These are phyloP conservation scores for Copidosoma aretas DNA, from an alignment of 2,888 invertebrate species.

Conservation along the genomic window DNA sequence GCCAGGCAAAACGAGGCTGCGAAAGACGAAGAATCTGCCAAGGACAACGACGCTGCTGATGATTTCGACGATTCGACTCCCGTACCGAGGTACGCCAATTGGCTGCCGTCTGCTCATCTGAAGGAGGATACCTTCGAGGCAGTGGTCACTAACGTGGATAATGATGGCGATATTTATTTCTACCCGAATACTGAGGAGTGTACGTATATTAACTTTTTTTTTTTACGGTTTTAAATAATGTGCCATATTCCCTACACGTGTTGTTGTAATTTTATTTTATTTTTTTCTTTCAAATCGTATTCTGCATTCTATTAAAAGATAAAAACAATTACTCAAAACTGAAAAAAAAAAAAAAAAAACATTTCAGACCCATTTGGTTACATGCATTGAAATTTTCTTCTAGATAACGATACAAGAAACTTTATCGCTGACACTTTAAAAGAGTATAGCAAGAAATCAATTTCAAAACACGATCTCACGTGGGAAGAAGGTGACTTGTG, in stretches of 20 bases:
- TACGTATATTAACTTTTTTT: constrained; percentile 41
- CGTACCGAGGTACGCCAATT: constrained; percentile 57
- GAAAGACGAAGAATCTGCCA: neutral
- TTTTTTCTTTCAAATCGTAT: too few relatives aligned
- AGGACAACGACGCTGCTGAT: neutral
- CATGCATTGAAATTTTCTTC: too few relatives aligned
- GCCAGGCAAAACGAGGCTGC: neutral
- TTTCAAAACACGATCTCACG: constrained; percentile 63
- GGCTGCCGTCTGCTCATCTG: constrained; percentile 69
- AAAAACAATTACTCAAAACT: too few relatives aligned
- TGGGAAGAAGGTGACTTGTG: constrained; percentile 74
- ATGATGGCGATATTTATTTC: constrained; percentile 62
- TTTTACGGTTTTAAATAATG: too few relatives aligned
- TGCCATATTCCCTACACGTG: too few relatives aligned
- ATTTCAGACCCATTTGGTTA: too few relatives aligned
- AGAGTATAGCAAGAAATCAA: constrained; percentile 55
- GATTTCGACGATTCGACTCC: constrained; percentile 19
- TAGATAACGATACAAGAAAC: constrained; percentile 56
- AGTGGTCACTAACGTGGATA: constrained; percentile 70
- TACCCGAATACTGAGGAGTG: constrained; percentile 51
- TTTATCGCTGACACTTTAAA: constrained; percentile 66
- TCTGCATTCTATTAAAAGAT: too few relatives aligned
- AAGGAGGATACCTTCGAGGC: constrained; percentile 66
- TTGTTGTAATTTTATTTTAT: too few relatives aligned
- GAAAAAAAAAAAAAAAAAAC: too few relatives aligned